phyloP scores from a whole-genome alignment of 1,140 invertebrate genomes.

The Nixonia krombeini region DNA sequence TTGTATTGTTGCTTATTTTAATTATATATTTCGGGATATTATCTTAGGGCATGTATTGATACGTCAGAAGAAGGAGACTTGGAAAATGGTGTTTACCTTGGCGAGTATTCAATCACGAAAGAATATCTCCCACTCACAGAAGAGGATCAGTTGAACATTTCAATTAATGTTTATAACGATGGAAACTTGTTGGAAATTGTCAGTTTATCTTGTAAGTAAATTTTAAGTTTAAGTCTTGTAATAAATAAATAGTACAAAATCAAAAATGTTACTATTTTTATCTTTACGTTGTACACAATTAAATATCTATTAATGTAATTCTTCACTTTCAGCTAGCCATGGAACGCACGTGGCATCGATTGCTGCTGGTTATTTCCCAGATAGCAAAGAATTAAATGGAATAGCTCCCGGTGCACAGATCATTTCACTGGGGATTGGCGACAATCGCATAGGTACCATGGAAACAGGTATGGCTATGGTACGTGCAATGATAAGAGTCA shows the following conservation, averaged over 20 bases:
- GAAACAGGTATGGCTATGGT: constrained; percentile 95
- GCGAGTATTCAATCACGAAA: constrained; percentile 87
- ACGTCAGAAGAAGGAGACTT: constrained; percentile 88
- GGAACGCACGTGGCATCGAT: constrained; percentile 98
- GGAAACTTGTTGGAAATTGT: constrained; percentile 95
- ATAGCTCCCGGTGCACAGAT: constrained; percentile 97
- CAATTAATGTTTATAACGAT: constrained; percentile 93
- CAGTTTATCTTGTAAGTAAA: constrained; percentile 88
- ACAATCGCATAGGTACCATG: constrained; percentile 91
- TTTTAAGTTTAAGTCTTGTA: neutral
- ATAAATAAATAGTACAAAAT: no score
- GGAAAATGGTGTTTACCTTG: constrained; percentile 80
- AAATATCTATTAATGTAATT: neutral
- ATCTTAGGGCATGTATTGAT: constrained; percentile 86
- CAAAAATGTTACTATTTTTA: no score
- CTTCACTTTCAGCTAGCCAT: constrained; percentile 87
- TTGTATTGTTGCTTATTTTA: neutral
- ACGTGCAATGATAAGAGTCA: constrained; percentile 89
- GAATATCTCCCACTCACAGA: constrained; percentile 84
- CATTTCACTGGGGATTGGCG: constrained; percentile 92
- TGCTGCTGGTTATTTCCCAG: constrained; percentile 91
- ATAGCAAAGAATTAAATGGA: constrained; percentile 92
- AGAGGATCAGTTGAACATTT: constrained; percentile 88
- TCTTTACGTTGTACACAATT: neutral
- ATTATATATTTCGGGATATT: constrained; percentile 14